Evolutionary conservation across 2,888 invertebrate species (phyloP).

Genomic region (Torymus aiolomorphi): DNA sequence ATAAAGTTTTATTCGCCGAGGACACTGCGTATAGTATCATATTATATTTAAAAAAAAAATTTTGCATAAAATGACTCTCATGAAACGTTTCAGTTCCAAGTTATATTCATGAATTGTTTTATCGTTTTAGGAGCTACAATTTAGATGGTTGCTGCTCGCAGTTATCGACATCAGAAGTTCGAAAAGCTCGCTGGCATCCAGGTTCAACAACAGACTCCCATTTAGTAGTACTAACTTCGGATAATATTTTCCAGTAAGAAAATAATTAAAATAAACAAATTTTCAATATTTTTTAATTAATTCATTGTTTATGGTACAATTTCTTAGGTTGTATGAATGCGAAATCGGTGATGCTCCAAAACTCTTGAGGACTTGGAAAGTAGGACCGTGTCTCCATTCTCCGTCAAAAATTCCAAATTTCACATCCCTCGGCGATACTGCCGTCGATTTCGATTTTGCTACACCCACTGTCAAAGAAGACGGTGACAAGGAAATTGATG

Average conservation of each 20-base stretch:
- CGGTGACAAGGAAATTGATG: constrained; percentile 56
- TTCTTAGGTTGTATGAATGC: constrained; percentile 73
- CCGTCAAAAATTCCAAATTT: constrained; percentile 73
- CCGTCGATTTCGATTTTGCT: constrained; percentile 91
- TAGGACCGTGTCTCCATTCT: constrained; percentile 75
- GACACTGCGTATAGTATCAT: too few species aligned
- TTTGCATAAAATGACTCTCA: not conserved
- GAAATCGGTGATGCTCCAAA: constrained; percentile 71
- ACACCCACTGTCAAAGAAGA: constrained; percentile 75
- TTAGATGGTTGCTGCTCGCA: constrained; percentile 84
- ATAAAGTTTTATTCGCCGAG: too few species aligned
- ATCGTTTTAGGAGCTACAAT: constrained; percentile 80
- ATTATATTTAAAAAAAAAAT: not conserved
- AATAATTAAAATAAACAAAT: constrained; percentile 2
- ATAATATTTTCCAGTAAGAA: constrained; percentile 87
- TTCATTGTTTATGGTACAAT: not conserved
- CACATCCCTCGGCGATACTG: constrained; percentile 87
- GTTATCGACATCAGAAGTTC: constrained; percentile 81
- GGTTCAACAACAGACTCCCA: constrained; percentile 86
- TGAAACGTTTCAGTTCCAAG: too few species aligned
- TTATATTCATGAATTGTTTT: too few species aligned
- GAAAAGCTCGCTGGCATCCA: constrained; percentile 91
- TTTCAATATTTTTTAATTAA: constrained; percentile 10
- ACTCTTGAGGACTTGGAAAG: constrained; percentile 77
- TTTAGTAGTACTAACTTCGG: constrained; percentile 87